Percentiles rank a stretch among this genome's conserved stretches.
phyloP scores from a whole-genome alignment of 2,797 vertebrate species.

The Leptodactylus fallax region DNA sequence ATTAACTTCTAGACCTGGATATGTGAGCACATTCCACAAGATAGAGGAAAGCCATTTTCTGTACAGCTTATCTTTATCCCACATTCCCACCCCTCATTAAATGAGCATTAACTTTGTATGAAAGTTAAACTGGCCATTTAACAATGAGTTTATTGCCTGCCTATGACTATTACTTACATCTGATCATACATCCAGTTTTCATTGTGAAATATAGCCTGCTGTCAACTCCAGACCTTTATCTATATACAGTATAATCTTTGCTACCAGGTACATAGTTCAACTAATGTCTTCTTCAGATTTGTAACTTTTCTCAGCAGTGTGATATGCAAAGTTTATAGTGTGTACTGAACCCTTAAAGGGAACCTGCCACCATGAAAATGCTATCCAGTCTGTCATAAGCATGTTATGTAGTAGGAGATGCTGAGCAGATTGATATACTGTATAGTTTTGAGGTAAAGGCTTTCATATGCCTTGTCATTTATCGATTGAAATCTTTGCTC shows the following conservation, averaged over 20 bases:
- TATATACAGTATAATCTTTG: background rate
- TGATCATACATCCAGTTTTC: background rate
- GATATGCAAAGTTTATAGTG: background rate
- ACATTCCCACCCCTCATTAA: slow-evolving; percentile 31
- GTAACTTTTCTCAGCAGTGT: background rate
- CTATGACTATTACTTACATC: slow-evolving; percentile 15
- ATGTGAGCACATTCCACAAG: background rate
- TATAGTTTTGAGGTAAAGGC: too few species aligned
- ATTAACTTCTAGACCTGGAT: background rate
- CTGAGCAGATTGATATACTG: too few species aligned
- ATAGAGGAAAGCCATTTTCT: background rate
- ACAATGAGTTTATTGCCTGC: slow-evolving; percentile 25
- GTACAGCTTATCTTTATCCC: slow-evolving; percentile 1
- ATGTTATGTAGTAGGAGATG: too few species aligned
- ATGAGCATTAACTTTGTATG: slow-evolving; percentile 36
- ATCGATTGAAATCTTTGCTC: too few species aligned
- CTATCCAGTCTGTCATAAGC: too few species aligned
- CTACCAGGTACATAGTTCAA: background rate
- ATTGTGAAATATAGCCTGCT: background rate
- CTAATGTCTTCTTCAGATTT: background rate
- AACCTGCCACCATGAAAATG: background rate
- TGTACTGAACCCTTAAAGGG: background rate
- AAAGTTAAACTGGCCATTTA: slow-evolving; percentile 38
- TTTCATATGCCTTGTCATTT: too few species aligned
- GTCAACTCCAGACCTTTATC: background rate